These are phyloP conservation scores for Drosophila dunni DNA, from an alignment of 1,140 invertebrate species.

Conservation along the genomic window DNA sequence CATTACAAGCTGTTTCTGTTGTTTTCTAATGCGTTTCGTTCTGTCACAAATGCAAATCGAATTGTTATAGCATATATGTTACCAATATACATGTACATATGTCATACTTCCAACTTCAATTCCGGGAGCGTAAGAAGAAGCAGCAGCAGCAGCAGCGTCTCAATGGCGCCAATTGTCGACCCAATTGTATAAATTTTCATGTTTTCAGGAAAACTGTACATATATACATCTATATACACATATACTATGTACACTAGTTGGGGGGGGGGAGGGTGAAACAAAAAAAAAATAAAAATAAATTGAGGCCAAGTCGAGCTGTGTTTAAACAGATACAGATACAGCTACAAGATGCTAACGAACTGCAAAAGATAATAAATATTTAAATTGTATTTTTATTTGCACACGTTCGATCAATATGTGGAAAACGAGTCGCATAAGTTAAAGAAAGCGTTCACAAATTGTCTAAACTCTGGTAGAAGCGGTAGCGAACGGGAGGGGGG, in stretches of 20 bases:
- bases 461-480: background rate
- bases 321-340: conserved; percentile 64
- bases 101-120: conserved; percentile 14
- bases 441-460: conserved; percentile 33
- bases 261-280: too few species aligned
- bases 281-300: conserved; percentile 22
- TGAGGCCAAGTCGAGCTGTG: conserved; percentile 57
- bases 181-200: conserved; percentile 69
- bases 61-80: conserved; percentile 30
- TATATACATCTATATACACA: conserved; percentile 12
- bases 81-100: too few species aligned
- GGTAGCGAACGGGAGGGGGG: too few species aligned
- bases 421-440: conserved; percentile 60
- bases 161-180: conserved; percentile 60
- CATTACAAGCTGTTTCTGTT: conserved; percentile 51
- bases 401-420: conserved; percentile 83
- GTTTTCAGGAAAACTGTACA: conserved; percentile 28
- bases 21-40: conserved; percentile 75
- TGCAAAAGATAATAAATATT: conserved; percentile 83
- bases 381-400: conserved; percentile 83
- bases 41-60: conserved; percentile 77
- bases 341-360: conserved; percentile 80
- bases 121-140: background rate
- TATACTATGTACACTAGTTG: background rate
- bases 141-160: conserved; percentile 26